These are phyloP conservation scores for Aphodius granarius DNA, from an alignment of 2,888 invertebrate genomes.

Conservation along the genomic window DNA sequence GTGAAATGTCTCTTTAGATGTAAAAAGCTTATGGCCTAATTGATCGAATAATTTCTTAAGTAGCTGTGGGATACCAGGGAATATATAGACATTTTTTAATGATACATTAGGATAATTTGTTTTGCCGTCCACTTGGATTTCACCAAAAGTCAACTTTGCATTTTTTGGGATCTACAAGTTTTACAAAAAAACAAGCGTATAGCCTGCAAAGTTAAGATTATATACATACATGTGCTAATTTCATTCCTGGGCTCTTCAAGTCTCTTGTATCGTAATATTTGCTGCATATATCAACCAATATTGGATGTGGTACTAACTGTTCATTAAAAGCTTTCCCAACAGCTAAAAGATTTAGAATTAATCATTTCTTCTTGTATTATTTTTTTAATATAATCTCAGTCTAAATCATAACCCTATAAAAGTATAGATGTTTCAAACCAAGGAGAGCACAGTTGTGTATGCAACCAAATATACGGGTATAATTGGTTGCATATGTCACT, in stretches of 20 bases:
- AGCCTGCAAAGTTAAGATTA: background rate
- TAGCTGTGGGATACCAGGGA: conserved; percentile 70
- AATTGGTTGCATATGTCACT: too few relatives aligned
- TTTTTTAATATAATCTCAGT: background rate
- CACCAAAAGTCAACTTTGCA: conserved; percentile 53
- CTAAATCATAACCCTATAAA: too few relatives aligned
- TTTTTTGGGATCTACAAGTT: conserved; percentile 58
- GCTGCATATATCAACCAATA: conserved; percentile 53
- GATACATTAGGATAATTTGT: conserved; percentile 54
- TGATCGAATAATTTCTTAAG: conserved; percentile 51
- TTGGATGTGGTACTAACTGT: conserved; percentile 52
- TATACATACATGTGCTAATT: conserved; percentile 45
- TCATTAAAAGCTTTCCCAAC: conserved; percentile 60
- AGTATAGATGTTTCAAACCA: too few relatives aligned
- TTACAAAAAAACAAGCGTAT: background rate
- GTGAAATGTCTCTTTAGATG: conserved; percentile 49
- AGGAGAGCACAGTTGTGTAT: too few relatives aligned
- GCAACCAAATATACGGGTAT: too few relatives aligned
- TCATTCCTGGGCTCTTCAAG: conserved; percentile 52
- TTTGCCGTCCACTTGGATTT: conserved; percentile 39
- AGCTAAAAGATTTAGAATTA: conserved; percentile 44
- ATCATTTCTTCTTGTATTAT: background rate
- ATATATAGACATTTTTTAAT: conserved; percentile 66
- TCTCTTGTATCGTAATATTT: conserved; percentile 52
- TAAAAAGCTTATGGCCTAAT: conserved; percentile 49